phyloP scores from a whole-genome alignment of 1,140 invertebrate genomes.

The Globodera ellingtonae region DNA sequence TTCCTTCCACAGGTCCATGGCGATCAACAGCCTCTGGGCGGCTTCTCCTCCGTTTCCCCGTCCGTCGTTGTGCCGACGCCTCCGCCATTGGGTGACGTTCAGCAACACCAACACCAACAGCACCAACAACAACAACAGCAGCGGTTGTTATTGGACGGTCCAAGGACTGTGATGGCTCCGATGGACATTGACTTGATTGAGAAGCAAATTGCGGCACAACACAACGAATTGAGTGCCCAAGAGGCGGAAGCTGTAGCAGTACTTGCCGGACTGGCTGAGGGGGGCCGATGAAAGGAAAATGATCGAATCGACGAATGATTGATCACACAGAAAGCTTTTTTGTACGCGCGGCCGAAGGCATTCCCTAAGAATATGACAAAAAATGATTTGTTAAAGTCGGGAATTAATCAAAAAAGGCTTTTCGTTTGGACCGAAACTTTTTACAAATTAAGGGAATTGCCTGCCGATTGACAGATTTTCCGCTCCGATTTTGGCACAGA shows the following conservation, averaged over 20 bases:
- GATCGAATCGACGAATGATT: not conserved
- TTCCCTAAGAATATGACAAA: too few species aligned
- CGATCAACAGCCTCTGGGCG: not conserved
- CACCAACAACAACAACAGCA: not conserved
- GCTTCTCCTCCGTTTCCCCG: not conserved
- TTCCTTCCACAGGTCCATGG: not conserved
- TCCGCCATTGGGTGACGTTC: not conserved
- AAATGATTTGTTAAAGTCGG: too few species aligned
- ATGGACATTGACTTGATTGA: conserved; percentile 24
- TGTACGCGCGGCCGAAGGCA: too few species aligned
- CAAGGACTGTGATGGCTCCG: not conserved
- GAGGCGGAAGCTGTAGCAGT: conserved; percentile 28
- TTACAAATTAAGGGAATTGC: too few species aligned
- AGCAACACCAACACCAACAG: not conserved
- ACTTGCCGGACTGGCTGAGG: conserved; percentile 15
- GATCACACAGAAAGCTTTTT: too few species aligned
- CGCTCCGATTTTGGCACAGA: not conserved
- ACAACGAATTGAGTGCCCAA: conserved; percentile 18
- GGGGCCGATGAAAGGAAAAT: not conserved
- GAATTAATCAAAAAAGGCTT: too few species aligned
- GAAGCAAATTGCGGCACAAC: conserved; percentile 28
- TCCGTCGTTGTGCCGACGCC: not conserved
- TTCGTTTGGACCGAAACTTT: too few species aligned
- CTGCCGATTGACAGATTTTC: too few species aligned
- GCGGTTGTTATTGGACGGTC: not conserved